These are phyloP conservation scores for Globia sparganii DNA, from an alignment of 2,888 invertebrate genomes.

Conservation along the genomic window DNA sequence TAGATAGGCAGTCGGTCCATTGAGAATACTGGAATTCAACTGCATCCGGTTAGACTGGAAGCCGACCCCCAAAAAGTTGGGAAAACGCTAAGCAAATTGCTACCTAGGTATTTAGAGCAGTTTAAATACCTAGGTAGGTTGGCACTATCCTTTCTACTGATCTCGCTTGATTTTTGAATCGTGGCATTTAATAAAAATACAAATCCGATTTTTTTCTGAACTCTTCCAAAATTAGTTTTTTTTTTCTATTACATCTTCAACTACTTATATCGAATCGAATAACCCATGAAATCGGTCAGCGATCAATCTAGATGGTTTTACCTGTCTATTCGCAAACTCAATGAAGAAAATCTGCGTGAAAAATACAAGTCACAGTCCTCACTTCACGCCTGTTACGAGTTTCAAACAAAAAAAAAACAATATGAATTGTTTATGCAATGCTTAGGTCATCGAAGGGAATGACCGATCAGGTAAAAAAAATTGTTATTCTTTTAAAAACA, in stretches of 20 bases:
- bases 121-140: too few relatives aligned
- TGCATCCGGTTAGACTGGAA: too few relatives aligned
- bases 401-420: slow-evolving; percentile 16
- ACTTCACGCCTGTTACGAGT: slow-evolving; percentile 23
- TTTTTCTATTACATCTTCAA: background rate
- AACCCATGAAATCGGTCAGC: slow-evolving; percentile 20
- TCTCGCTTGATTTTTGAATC: background rate
- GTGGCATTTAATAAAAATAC: background rate
- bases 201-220: too few relatives aligned
- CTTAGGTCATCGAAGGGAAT: slow-evolving; percentile 29
- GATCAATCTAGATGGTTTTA: slow-evolving; percentile 9
- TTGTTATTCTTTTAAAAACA: background rate
- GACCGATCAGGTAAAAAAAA: background rate
- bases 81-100: background rate
- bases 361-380: slow-evolving; percentile 24
- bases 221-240: too few relatives aligned
- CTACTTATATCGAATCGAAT: slow-evolving; percentile 13
- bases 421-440: slow-evolving; percentile 13
- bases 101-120: too few relatives aligned
- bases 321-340: slow-evolving; percentile 1
- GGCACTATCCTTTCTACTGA: too few relatives aligned
- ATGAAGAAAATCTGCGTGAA: slow-evolving; percentile 37
- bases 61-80: background rate
- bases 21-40: too few relatives aligned
- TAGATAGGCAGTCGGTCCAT: too few relatives aligned